phyloP scores from a whole-genome alignment of 2,797 vertebrate genomes.

The Sebastiscus tertius region DNA sequence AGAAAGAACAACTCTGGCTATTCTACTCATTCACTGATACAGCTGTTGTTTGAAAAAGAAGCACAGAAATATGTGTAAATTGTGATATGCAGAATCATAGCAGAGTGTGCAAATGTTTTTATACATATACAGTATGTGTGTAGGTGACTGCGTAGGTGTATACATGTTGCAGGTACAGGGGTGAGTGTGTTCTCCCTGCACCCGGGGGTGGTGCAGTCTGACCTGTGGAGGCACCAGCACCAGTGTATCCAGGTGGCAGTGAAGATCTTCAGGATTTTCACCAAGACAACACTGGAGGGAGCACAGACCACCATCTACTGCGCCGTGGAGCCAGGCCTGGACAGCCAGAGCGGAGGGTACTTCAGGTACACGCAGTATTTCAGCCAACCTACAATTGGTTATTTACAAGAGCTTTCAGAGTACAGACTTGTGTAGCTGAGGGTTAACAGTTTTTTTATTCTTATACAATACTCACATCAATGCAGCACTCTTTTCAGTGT shows the following conservation, averaged over 20 bases:
- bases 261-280: conserved; percentile 80
- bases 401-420: not conserved
- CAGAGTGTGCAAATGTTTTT: not conserved
- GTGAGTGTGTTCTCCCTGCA: conserved; percentile 83
- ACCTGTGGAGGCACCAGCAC: conserved; percentile 84
- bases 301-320: conserved; percentile 86
- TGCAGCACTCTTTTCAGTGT: not conserved
- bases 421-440: not conserved
- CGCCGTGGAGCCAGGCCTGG: conserved; percentile 80
- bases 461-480: not conserved
- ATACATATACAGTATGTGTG: not conserved
- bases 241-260: conserved; percentile 78
- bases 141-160: not conserved
- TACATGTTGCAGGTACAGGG: conserved; percentile 63
- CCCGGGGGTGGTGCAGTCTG: conserved; percentile 85
- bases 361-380: conserved; percentile 77
- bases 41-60: not conserved
- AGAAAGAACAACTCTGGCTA: not conserved
- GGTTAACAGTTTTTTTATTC: not conserved
- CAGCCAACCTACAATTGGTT: not conserved
- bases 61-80: not conserved
- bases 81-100: not conserved
- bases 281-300: conserved; percentile 82
- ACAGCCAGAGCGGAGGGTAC: conserved; percentile 80
- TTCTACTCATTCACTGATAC: not conserved